Base-by-base conservation (phyloP, 2,797 vertebrate genomes). In the Adelosebastes latens region DNA sequence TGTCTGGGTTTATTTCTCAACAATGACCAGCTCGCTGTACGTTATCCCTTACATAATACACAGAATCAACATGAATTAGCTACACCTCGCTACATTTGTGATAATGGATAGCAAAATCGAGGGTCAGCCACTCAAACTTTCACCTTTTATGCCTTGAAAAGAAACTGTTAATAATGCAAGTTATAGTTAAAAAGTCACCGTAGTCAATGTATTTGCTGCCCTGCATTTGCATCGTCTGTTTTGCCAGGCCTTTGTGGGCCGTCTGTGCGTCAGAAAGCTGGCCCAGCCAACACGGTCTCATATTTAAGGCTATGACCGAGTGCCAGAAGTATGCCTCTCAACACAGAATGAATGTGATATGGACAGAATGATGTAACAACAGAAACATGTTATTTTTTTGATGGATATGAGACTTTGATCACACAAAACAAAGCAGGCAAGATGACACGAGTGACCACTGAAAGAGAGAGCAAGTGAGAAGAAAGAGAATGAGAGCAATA, bases 331-430 rank as follows among this genome's bases (percentile, higher is more conserved):
- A 66, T 29, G 73, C 63, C 34, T 73, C 63, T 83, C 60, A 24
- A 63, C 71, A 70, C 63, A 64, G 18, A 49, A 20, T 13, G 67
- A 66, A 24, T 56, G 70, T 6, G 65, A 82, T 63, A 55, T 2
- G 70, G 72, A 72, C n/a, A 25, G 49, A 8, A 27, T 81, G 68
- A 86, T 68, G 64, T 14, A 81, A 86, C 27, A 20, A 5, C 52
- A 67, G 66, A 81, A 72, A 72, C 60, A 25, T 32, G 24, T 7
- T 56, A 72, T 42, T 72, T 66, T 24, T 68, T 8, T 60, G 34
- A 66, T 68, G 59, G 36, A 78, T 67, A 8, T 4, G 13, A 34
- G 66, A 68, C 87, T 86, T 88, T 87, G 76, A 88, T 87, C 69
- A 77, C 2, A 1, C 59, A 62, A 77, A 83, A 82, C 49, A 64